A percentile compares a stretch with the other conserved stretches of the same genome.
Evolutionary conservation across 2,888 invertebrate species (phyloP).

Genomic region (Trachelus stipa): DNA sequence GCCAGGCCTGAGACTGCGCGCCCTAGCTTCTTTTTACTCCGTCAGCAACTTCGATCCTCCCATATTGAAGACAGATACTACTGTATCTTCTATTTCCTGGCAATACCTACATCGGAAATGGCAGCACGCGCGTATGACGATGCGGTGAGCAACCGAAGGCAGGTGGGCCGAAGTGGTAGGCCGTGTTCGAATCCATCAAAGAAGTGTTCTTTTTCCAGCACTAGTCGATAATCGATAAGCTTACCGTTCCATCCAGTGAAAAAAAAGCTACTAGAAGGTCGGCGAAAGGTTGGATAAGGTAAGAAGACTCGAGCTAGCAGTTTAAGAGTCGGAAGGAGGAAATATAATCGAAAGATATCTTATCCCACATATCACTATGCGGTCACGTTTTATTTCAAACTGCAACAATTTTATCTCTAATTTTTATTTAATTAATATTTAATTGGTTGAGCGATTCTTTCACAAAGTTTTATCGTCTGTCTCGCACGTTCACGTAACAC

Average conservation of each 20-base stretch:
- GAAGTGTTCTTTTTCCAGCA: slow-evolving; percentile 42
- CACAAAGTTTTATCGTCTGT: background rate
- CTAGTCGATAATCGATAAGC: slow-evolving; percentile 47
- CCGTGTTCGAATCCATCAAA: slow-evolving; percentile 51
- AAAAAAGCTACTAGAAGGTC: background rate
- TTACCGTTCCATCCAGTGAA: slow-evolving; percentile 16
- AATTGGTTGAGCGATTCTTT: background rate
- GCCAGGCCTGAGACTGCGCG: too few relatives aligned
- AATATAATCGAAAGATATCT: background rate
- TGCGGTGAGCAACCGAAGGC: background rate
- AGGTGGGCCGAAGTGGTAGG: slow-evolving; percentile 37
- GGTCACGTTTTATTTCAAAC: background rate
- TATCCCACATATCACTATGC: background rate
- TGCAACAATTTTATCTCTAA: background rate
- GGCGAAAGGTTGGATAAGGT: background rate
- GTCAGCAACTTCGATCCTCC: background rate
- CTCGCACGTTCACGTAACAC: background rate
- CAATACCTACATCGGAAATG: background rate
- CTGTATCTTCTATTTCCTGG: background rate
- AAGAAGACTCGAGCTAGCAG: background rate
- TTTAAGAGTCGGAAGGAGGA: background rate
- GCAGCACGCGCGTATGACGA: background rate
- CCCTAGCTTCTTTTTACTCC: background rate
- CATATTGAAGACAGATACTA: background rate
- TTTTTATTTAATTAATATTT: background rate